Evolutionary conservation across 2,888 invertebrate species (phyloP).

Genomic region (Deroplatys truncata): DNA sequence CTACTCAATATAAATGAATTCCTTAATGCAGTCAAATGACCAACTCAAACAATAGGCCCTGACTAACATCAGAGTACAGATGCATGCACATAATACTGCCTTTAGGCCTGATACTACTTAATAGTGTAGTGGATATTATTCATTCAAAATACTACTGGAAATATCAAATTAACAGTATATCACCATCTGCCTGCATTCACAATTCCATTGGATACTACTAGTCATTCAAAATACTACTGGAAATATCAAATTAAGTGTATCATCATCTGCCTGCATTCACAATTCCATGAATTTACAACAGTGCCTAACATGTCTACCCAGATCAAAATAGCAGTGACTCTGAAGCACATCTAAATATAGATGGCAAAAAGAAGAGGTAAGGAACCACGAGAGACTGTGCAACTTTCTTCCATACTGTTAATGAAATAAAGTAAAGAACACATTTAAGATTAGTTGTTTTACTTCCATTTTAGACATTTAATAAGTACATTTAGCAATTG

Average conservation of each 20-base stretch:
- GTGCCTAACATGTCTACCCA: constrained; percentile 22
- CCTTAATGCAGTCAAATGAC: too few species aligned
- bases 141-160: too few species aligned
- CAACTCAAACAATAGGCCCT: too few species aligned
- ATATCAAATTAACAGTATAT: background rate
- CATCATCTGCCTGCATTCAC: background rate
- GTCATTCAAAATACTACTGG: too few species aligned
- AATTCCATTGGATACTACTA: background rate
- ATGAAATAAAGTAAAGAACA: background rate
- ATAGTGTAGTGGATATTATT: too few species aligned
- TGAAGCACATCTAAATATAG: constrained; percentile 27
- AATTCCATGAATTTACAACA: background rate
- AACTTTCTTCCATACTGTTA: background rate
- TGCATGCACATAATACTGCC: too few species aligned
- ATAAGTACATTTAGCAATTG: too few species aligned
- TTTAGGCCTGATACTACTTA: too few species aligned
- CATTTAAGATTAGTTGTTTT: background rate
- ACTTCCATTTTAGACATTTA: too few species aligned
- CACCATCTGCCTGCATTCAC: background rate
- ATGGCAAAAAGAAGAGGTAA: background rate
- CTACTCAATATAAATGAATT: too few species aligned
- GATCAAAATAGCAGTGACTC: constrained; percentile 28
- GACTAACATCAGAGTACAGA: too few species aligned
- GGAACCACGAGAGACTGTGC: background rate
- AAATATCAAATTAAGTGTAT: background rate